These are phyloP conservation scores for Andricus curvator DNA, from an alignment of 2,888 invertebrate genomes.

Conservation along the genomic window DNA sequence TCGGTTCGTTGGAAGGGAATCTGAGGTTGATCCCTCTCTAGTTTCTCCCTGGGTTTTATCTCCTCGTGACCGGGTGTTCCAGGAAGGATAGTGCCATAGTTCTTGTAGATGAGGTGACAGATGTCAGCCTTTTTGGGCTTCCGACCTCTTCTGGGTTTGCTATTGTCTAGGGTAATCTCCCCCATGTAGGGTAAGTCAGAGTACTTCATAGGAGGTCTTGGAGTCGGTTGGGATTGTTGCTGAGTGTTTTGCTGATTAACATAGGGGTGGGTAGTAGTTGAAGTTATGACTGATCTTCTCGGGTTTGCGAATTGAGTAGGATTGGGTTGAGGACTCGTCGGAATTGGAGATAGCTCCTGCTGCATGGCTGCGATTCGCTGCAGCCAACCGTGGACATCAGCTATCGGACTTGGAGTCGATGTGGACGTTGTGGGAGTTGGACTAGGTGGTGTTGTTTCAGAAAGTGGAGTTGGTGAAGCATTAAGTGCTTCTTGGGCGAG, in stretches of 20 bases:
- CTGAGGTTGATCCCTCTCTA: slow-evolving; percentile 63
- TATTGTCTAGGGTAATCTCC: slow-evolving; percentile 93
- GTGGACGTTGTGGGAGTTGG: slow-evolving; percentile 70
- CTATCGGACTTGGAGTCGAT: slow-evolving; percentile 67
- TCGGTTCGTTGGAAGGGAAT: slow-evolving; percentile 81
- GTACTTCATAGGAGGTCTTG: slow-evolving; percentile 82
- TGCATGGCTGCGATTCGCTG: slow-evolving; percentile 88
- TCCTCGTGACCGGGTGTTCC: slow-evolving; percentile 83
- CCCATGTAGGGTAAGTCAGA: slow-evolving; percentile 95
- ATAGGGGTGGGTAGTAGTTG: slow-evolving; percentile 50
- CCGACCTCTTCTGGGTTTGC: slow-evolving; percentile 90
- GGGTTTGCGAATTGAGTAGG: neutral
- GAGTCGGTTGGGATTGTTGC: slow-evolving; percentile 65
- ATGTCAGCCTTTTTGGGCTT: slow-evolving; percentile 96
- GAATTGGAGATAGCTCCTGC: slow-evolving; percentile 78
- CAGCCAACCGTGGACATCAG: slow-evolving; percentile 82
- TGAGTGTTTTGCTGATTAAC: slow-evolving; percentile 47
- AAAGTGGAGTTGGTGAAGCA: slow-evolving; percentile 63
- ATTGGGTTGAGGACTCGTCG: slow-evolving; percentile 45
- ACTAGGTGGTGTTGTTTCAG: slow-evolving; percentile 71
- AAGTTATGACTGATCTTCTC: slow-evolving; percentile 72
- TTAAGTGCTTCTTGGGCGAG: slow-evolving; percentile 80
- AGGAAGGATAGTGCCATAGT: slow-evolving; percentile 92
- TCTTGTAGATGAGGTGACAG: slow-evolving; percentile 94
- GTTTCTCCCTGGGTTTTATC: slow-evolving; percentile 58